phyloP scores from a whole-genome alignment of 2,113 vertebrate genomes.

The Poeciliopsis occidentalis region DNA sequence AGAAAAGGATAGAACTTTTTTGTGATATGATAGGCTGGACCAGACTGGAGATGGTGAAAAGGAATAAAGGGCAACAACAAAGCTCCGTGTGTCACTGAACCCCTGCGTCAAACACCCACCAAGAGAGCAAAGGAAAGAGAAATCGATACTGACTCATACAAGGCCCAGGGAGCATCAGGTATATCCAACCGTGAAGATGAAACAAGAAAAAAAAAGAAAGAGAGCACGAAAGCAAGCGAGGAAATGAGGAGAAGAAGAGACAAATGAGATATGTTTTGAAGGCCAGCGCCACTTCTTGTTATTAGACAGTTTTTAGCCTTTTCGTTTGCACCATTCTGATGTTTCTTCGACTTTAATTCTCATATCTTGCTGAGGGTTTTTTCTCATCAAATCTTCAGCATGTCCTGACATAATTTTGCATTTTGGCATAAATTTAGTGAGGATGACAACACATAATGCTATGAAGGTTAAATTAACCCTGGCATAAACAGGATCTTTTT shows the following conservation, averaged over 20 bases:
- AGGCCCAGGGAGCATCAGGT: slow-evolving; percentile 52
- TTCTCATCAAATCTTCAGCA: slow-evolving; percentile 31
- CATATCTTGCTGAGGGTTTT: slow-evolving; percentile 20
- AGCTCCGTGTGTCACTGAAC: slow-evolving; percentile 47
- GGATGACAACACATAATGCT: slow-evolving; percentile 26
- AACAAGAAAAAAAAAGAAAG: slow-evolving; percentile 30
- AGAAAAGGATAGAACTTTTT: slow-evolving; percentile 19
- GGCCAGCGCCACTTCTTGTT: slow-evolving; percentile 40
- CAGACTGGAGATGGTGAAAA: slow-evolving; percentile 21
- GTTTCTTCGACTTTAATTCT: slow-evolving; percentile 51
- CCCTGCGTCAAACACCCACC: slow-evolving; percentile 58
- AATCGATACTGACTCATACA: slow-evolving; percentile 69
- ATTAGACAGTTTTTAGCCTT: slow-evolving; percentile 40
- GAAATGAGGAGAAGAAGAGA: slow-evolving; percentile 44
- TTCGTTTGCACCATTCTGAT: slow-evolving; percentile 26
- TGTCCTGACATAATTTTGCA: slow-evolving; percentile 31
- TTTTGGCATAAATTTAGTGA: slow-evolving; percentile 34
- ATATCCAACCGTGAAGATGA: slow-evolving; percentile 54
- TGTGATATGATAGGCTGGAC: slow-evolving; percentile 25
- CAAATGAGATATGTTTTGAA: slow-evolving; percentile 45
- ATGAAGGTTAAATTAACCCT: slow-evolving; percentile 35
- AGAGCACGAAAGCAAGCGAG: slow-evolving; percentile 11
- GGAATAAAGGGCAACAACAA: slow-evolving; percentile 54
- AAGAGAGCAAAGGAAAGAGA: slow-evolving; percentile 50
- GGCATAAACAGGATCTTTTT: slow-evolving; percentile 22